A percentile compares a stretch with the other conserved stretches of the same genome.
These are phyloP conservation scores for Apodemia mormo DNA, from an alignment of 2,888 invertebrate species.

Conservation along the genomic window DNA sequence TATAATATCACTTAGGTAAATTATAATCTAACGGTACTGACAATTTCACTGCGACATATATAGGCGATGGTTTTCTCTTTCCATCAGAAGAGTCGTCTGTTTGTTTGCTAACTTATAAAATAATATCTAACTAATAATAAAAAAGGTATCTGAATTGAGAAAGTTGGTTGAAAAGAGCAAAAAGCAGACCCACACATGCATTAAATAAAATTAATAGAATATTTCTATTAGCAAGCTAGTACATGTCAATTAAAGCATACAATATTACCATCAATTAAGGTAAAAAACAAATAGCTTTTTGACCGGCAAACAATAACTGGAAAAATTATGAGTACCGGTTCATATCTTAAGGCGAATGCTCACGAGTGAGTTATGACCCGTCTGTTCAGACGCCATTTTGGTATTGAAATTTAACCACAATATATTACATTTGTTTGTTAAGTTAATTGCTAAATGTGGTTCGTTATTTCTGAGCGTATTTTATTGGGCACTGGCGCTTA, in stretches of 20 bases:
- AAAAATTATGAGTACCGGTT: slow-evolving; percentile 11
- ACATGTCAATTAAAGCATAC: slow-evolving; percentile 2
- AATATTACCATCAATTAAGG: slow-evolving; percentile 11
- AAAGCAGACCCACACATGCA: neutral
- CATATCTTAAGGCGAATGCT: slow-evolving; percentile 16
- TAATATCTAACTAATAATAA: too few species aligned
- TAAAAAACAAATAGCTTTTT: slow-evolving; percentile 16
- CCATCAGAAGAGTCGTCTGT: too few species aligned
- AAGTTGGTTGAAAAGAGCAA: too few species aligned
- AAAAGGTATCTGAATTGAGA: too few species aligned
- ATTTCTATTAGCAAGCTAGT: neutral
- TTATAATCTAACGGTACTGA: too few species aligned
- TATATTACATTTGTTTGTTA: slow-evolving; percentile 82
- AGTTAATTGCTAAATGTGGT: slow-evolving; percentile 80
- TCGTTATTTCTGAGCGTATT: slow-evolving; percentile 73
- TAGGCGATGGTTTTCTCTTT: too few species aligned
- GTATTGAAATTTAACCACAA: slow-evolving; percentile 79
- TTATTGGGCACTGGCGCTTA: slow-evolving; percentile 64
- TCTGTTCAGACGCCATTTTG: slow-evolving; percentile 59
- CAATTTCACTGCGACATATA: too few species aligned
- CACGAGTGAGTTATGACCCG: slow-evolving; percentile 54
- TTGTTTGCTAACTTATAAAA: too few species aligned
- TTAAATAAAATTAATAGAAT: neutral
- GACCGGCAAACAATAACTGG: slow-evolving; percentile 3
- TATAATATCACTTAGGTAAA: too few species aligned